Evolutionary conservation across 2,797 vertebrate species (phyloP).

Genomic region (Potorous gilbertii): DNA sequence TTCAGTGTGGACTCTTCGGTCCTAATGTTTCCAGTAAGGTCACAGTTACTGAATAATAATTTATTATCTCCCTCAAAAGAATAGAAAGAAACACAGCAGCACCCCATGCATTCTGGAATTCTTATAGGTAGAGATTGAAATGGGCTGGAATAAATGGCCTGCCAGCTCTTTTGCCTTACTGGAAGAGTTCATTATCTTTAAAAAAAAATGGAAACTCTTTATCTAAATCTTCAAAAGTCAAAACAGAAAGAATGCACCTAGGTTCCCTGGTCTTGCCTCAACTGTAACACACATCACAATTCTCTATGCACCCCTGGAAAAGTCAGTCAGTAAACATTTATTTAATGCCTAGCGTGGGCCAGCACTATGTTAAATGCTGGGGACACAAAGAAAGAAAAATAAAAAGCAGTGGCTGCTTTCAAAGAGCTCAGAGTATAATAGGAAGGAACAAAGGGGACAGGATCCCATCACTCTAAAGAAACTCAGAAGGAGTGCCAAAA

Average conservation of each 20-base stretch:
- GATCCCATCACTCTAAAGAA: constrained; percentile 17
- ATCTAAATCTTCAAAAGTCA: constrained; percentile 57
- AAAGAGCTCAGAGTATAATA: background rate
- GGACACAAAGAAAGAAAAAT: background rate
- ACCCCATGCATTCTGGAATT: constrained; percentile 44
- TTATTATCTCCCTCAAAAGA: background rate
- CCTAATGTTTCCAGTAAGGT: constrained; percentile 10
- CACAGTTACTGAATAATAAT: constrained; percentile 40
- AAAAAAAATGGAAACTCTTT: background rate
- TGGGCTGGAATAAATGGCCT: constrained; percentile 30
- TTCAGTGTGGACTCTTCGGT: constrained; percentile 12
- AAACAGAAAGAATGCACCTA: constrained; percentile 13
- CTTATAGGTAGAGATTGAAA: constrained; percentile 19
- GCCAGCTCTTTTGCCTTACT: constrained; percentile 30
- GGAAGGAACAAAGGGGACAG: background rate
- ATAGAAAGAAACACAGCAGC: background rate
- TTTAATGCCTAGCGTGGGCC: background rate
- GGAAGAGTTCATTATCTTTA: constrained; percentile 20
- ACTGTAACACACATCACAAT: constrained; percentile 21
- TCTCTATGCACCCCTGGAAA: constrained; percentile 36
- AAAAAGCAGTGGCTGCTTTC: background rate
- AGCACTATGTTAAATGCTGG: background rate
- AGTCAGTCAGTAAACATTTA: background rate
- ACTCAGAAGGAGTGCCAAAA: constrained; percentile 28
- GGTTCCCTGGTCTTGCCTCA: constrained; percentile 29